Conservation (phyloP, 2,888 invertebrate genomes). For the Muschampia plurimacula region DNA sequence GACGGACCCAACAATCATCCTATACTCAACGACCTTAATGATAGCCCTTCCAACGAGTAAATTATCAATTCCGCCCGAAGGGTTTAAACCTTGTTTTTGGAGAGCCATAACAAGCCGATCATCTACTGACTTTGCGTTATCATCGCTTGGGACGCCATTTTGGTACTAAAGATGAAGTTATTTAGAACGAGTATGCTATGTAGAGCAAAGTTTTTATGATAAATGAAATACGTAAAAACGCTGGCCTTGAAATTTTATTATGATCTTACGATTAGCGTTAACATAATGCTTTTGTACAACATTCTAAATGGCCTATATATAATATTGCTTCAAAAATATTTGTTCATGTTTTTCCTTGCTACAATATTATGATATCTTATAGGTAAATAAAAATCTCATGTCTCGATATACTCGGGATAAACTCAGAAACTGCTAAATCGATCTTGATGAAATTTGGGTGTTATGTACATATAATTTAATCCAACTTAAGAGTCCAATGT, state of each 20-base stretch:
- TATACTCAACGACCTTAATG: constrained; percentile 77
- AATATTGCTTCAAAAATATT: too few species aligned
- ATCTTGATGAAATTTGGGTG: too few species aligned
- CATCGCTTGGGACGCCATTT: constrained; percentile 52
- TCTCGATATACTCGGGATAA: too few species aligned
- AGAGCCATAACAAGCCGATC: constrained; percentile 77
- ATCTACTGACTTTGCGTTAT: constrained; percentile 61
- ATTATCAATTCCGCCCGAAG: constrained; percentile 84
- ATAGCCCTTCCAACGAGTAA: constrained; percentile 83
- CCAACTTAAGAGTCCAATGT: too few species aligned
- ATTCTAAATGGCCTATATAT: neutral
- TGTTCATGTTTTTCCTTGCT: too few species aligned
- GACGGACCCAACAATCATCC: constrained; percentile 79
- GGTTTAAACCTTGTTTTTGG: constrained; percentile 75
- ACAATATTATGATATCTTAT: too few species aligned
- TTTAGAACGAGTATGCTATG: constrained; percentile 21
- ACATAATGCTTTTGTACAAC: neutral
- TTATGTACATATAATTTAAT: too few species aligned
- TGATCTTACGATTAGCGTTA: constrained; percentile 3
- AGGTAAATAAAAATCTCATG: too few species aligned
- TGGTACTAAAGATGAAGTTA: constrained; percentile 49
- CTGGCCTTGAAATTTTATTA: constrained; percentile 15
- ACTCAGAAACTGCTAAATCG: too few species aligned
- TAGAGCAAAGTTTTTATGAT: neutral
- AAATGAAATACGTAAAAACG: constrained; percentile 11